Base-by-base conservation (phyloP, 2,888 invertebrate species). In the Eupithecia centaureata region DNA sequence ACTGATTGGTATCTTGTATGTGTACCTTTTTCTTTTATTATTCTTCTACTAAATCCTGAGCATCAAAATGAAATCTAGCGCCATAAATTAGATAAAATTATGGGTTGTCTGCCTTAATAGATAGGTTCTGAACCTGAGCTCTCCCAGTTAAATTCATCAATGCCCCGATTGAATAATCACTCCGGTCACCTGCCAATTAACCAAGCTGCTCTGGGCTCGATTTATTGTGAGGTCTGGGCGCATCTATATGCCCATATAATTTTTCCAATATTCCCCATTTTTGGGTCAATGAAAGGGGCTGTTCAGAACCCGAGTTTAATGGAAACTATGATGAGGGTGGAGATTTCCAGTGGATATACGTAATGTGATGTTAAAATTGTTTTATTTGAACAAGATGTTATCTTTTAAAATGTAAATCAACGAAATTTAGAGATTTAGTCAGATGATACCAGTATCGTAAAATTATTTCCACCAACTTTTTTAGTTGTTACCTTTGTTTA, bases 161-260 rank as follows among this genome's bases (percentile, higher is more conserved):
- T 82, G 84, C 77, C 81, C 68, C 65, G 80, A 79, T 82, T 83
- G 84, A 84, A 83, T 84, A 82, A 84, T 84, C 80, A 79, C 61
- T 58, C 78, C 82, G 84, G 84, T 83, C 84, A 83, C 84, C 84
- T 84, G 84, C 84, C 84, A 84, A 84, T 84, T 84, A 84, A 77
- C 76, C 76, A 76, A 67, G 75, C 78, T 76, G 76, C 80, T 79
- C 77, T 77, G 77, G 76, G 76, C 78, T 74, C 81, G 80, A 84
- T 84, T 84, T 84, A 82, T 83, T 81, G 82, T 80, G 76, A 79
- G 79, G 78, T 74, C 72, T 70, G 72, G 76, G 79, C 77, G 78
- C 76, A 77, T 82, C 79, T 78, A 80, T 81, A 80, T 78, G 81
- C 76, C 30, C 18, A 76, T 77, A 76, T 78, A n/a, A 78, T 82